phyloP scores from a whole-genome alignment of 2,888 invertebrate species.

The Epirrita christyi region DNA sequence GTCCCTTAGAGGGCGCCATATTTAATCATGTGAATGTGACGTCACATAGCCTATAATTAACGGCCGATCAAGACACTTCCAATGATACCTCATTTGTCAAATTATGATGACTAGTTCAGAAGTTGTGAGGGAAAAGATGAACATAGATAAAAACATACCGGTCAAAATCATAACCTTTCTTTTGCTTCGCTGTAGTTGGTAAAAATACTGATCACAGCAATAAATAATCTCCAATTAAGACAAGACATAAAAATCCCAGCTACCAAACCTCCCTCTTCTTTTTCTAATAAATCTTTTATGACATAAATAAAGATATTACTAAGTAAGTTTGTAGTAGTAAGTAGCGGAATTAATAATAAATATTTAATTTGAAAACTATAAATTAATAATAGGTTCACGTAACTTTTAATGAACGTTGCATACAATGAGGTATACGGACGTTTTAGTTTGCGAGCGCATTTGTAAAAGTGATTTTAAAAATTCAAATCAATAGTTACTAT shows the following conservation, averaged over 20 bases:
- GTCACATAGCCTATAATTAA: too few relatives aligned
- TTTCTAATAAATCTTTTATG: conserved; percentile 30
- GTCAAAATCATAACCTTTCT: too few relatives aligned
- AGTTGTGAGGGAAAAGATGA: too few relatives aligned
- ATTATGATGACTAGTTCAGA: too few relatives aligned
- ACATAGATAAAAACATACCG: too few relatives aligned
- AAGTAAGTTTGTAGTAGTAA: conserved; percentile 15
- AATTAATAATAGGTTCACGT: conserved; percentile 51
- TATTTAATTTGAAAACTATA: conserved; percentile 55
- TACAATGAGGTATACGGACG: conserved; percentile 19
- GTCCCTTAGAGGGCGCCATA: too few relatives aligned
- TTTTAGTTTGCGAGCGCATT: background rate
- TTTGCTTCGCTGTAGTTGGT: too few relatives aligned
- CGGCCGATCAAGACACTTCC: too few relatives aligned
- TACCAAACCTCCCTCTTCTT: background rate
- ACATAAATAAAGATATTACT: conserved; percentile 17
- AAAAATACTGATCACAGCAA: background rate
- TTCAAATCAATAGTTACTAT: too few relatives aligned
- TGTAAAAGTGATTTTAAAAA: too few relatives aligned
- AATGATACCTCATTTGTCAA: too few relatives aligned
- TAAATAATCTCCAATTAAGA: background rate
- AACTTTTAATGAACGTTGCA: conserved; percentile 41
- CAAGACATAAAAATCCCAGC: conserved; percentile 6
- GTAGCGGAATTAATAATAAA: conserved; percentile 32
- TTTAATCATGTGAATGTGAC: too few relatives aligned